These are phyloP conservation scores for Aleiodes testaceus DNA, from an alignment of 2,888 invertebrate species.

Conservation along the genomic window DNA sequence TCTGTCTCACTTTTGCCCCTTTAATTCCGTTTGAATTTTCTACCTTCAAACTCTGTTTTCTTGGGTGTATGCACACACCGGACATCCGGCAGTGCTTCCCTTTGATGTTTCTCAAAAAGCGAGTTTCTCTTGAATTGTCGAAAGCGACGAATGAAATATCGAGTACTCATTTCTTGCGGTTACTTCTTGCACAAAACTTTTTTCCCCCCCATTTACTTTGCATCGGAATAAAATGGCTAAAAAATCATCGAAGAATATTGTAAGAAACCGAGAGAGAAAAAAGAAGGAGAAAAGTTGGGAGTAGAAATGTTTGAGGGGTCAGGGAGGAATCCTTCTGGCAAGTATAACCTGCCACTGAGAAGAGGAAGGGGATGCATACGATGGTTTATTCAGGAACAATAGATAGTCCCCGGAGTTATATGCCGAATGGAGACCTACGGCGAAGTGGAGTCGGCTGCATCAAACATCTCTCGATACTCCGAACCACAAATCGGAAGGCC, in stretches of 20 bases:
- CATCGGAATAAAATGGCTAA: neutral
- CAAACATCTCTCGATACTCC: conserved; percentile 54
- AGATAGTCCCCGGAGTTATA: conserved; percentile 55
- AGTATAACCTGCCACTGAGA: conserved; percentile 5
- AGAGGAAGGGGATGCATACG: conserved; percentile 39
- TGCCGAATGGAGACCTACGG: conserved; percentile 56
- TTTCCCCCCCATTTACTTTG: neutral
- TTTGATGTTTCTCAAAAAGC: conserved; percentile 64
- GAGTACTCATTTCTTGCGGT: conserved; percentile 31
- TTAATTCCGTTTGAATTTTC: conserved; percentile 25
- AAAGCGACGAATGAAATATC: conserved; percentile 70
- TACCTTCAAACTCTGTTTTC: conserved; percentile 18
- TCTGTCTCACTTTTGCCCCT: conserved; percentile 27
- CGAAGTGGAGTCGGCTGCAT: conserved; percentile 61
- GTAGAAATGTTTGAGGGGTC: conserved; percentile 3
- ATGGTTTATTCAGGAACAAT: conserved; percentile 69
- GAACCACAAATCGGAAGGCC: conserved; percentile 27
- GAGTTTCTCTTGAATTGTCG: conserved; percentile 54
- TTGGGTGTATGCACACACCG: conserved; percentile 50
- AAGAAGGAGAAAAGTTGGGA: neutral
- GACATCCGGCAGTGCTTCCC: conserved; percentile 64
- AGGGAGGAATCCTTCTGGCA: neutral
- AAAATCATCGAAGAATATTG: neutral
- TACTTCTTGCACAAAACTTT: neutral
- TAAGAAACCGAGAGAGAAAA: neutral